These are phyloP conservation scores for Pterocles burchelli DNA, from an alignment of 2,113 vertebrate genomes.

Conservation along the genomic window DNA sequence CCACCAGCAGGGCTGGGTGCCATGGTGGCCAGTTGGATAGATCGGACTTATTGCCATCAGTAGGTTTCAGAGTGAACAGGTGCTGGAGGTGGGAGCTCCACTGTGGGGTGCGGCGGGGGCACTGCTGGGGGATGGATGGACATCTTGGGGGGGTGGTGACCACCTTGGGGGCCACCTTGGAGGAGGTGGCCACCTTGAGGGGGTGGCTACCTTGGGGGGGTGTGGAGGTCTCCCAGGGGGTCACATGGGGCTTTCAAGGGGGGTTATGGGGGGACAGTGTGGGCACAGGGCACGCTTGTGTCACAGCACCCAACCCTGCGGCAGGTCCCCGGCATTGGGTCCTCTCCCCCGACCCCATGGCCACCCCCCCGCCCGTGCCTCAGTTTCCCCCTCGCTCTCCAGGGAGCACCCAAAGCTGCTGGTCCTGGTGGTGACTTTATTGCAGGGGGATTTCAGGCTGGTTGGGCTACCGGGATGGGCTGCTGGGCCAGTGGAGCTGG, in stretches of 20 bases:
- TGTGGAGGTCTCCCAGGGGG: too few species aligned
- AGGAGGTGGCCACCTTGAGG: not conserved
- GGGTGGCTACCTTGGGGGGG: not conserved
- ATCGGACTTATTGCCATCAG: rapidly evolving
- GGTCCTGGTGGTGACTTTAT: not conserved
- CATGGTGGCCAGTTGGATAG: rapidly evolving
- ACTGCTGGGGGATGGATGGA: not conserved
- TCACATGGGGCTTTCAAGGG: not conserved
- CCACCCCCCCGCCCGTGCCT: not conserved
- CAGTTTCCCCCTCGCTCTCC: not conserved
- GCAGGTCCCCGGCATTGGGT: not conserved
- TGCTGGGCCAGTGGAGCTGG: not conserved
- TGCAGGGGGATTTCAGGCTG: not conserved
- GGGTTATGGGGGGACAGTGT: not conserved
- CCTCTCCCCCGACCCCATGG: not conserved
- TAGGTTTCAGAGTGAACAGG: not conserved
- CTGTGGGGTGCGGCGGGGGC: too few species aligned
- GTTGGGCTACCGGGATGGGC: not conserved
- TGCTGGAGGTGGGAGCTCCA: rapidly evolving
- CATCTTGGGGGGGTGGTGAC: too few species aligned
- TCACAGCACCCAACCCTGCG: not conserved
- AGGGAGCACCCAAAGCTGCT: not conserved
- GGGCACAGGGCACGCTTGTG: too few species aligned
- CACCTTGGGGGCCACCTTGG: too few species aligned
- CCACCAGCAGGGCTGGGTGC: rapidly evolving